Evolutionary conservation across 2,888 invertebrate species (phyloP).

Genomic region (Ophraella communa): DNA sequence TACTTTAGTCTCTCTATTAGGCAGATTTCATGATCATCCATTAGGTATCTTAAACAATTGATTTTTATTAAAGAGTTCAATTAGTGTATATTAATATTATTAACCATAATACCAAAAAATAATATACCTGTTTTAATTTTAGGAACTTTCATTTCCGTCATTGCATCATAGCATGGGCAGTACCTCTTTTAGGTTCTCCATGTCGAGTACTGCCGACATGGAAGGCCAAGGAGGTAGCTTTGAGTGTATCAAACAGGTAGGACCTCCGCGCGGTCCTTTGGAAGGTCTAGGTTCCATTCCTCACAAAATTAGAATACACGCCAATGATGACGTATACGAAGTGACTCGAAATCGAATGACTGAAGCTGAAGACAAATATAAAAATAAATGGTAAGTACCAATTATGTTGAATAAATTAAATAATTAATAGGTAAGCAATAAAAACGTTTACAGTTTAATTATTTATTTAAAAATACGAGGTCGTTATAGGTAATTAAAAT

Average conservation of each 20-base stretch:
- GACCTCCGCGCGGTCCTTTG: slow-evolving; percentile 64
- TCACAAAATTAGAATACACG: slow-evolving; percentile 89
- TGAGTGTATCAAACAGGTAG: slow-evolving; percentile 82
- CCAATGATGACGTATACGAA: slow-evolving; percentile 95
- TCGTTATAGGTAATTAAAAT: too few species aligned
- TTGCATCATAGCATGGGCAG: slow-evolving; percentile 62
- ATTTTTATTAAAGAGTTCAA: slow-evolving; percentile 33
- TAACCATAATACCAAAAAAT: too few species aligned
- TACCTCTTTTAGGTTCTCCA: slow-evolving; percentile 76
- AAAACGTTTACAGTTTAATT: too few species aligned
- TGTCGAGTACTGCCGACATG: slow-evolving; percentile 80
- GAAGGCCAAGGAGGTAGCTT: slow-evolving; percentile 88
- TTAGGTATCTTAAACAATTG: too few species aligned
- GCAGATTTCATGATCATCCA: too few species aligned
- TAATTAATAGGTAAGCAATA: too few species aligned
- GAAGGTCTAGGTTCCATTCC: slow-evolving; percentile 86
- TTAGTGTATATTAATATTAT: too few species aligned
- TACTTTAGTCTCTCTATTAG: too few species aligned
- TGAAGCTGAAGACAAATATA: slow-evolving; percentile 88
- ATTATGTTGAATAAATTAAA: too few species aligned
- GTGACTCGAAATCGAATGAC: slow-evolving; percentile 91
- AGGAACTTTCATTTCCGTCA: slow-evolving; percentile 81
- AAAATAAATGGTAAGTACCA: slow-evolving; percentile 89
- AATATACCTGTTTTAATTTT: slow-evolving; percentile 59
- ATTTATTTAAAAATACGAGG: too few species aligned